Base-by-base conservation (phyloP, 1,140 invertebrate species). In the Caerostris darwini region DNA sequence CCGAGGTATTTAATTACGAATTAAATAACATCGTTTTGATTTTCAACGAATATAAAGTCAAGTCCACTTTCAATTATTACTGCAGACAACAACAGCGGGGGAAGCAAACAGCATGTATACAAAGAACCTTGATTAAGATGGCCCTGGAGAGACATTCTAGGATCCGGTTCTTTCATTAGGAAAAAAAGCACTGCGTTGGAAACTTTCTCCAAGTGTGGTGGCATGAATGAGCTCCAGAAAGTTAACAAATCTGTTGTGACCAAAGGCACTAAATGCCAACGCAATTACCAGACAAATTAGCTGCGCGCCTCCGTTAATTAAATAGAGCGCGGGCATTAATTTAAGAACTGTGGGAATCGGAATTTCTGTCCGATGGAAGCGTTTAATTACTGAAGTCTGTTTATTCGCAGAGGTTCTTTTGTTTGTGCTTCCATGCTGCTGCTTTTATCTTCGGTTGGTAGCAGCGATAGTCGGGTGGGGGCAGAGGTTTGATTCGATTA, bases 191-290 rank as follows among this genome's bases (percentile, higher is more conserved):
- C 34, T 77, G 61, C 34, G 61, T 14, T 64, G 71, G 71, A 77
- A 77, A 77, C 71, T 77, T 77, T 34, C 34, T 34, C 61, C 17
- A 64, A 64, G 17, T 17, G 61, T 17, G 14, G 71, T 8, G 14
- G 71, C 10, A 53, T 77, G 71, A 77, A 50, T 77, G 34, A 77
- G 71, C 71, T 77, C 53, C 53, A 34, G 71, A 77, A 77, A 77
- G 71, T 77, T 77, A 77, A 77, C 71, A 77, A 77, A 77, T 77
- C 71, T 77, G 71, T 77, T 77, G 71, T 77, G 71, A 77, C 71
- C 71, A 77, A 50, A 53, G 71, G 71, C 71, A 77, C 71, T 77
- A 77, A 77, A 77, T 77, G 71, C 71, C 71, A 77, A 77, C 71
- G 53, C 71, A 77, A 77, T 77, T 77, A 77, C 71, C 34, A 77